Evolutionary conservation across 2,113 vertebrate genomes (phyloP), one percentile per base, ranked within the genome.

Genomic region (Corythaixoides concolor): DNA sequence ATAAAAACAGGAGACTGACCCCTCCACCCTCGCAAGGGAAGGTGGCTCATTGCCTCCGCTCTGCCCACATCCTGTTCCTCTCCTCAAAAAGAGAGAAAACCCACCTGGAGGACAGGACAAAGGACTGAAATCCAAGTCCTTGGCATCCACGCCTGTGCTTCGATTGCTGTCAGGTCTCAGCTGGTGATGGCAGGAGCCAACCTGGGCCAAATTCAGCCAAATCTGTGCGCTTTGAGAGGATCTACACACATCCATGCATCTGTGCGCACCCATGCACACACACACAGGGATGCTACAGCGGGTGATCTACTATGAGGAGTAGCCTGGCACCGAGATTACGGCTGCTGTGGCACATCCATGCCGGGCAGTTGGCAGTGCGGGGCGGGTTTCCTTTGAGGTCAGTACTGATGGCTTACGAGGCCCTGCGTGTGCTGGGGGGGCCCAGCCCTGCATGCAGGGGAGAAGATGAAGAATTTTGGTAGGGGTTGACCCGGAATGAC

Each of bases 211-310:
- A 64, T 0, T 3, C 47, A 72, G 15, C 49, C 47, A 26, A 33
- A 75, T 21, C 9, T 4, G 2, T 5, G 20, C 12, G 35, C 3
- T 76, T 18, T 19, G 35, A 0, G 21, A 16, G 11, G 2, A 30
- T 19, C 11, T 12, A 2, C 30, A 16, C 1, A 0, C 72, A 27
- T 12, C 50, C 16, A 4, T 3, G n/a, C 20, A 0, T 2, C 35
- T 35, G 26, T 19, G 43, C 16, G 64, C 18, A 5, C 16, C 69
- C 28, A 6, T 20, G 43, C 8, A 3, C 26, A 7, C 50, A 7
- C 50, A 5, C 20, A 4, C 8, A 28, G 43, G 3, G 82, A 15
- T 49, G 75, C 79, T 56, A 3, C 52, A 45, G 82, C 4, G 6
- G 68, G 70, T 6, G 1, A n/a, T 4, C 23, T 75, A 2, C 91